Evolutionary conservation across 2,888 invertebrate genomes (phyloP).

Genomic region (Himalopsyche tibetana): DNA sequence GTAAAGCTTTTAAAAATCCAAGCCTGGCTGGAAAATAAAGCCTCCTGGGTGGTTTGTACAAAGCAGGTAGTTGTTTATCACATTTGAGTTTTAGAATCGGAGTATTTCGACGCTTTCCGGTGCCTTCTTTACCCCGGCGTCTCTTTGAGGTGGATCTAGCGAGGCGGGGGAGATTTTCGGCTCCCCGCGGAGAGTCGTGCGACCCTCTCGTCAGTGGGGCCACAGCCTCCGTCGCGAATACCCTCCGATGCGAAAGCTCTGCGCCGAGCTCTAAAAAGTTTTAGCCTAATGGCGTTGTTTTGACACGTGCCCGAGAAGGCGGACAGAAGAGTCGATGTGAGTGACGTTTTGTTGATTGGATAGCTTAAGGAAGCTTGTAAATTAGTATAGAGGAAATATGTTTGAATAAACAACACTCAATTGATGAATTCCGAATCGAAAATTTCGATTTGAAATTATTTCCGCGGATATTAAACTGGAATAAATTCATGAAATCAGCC

Average conservation of each 20-base stretch:
- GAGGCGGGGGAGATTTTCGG: not conserved
- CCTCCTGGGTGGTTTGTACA: conserved; percentile 11
- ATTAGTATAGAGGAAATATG: not conserved
- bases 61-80: conserved; percentile 46
- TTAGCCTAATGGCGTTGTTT: conserved; percentile 54
- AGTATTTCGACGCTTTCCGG: conserved; percentile 43
- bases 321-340: conserved; percentile 50
- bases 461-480: not conserved
- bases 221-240: conserved; percentile 44
- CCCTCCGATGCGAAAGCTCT: conserved; percentile 2
- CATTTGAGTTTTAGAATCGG: conserved; percentile 40
- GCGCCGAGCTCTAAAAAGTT: conserved; percentile 49
- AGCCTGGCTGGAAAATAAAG: not conserved
- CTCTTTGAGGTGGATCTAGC: not conserved
- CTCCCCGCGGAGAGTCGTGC: conserved; percentile 46
- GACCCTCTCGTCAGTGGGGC: conserved; percentile 44
- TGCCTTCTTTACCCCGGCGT: conserved; percentile 29
- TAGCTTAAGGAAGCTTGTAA: conserved; percentile 6
- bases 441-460: not conserved
- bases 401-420: not conserved
- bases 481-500: not conserved
- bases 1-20: conserved; percentile 6
- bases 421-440: not conserved
- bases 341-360: conserved; percentile 55
- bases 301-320: conserved; percentile 53